Evolutionary conservation across 2,797 vertebrate genomes (phyloP), one percentile per base, ranked within the genome.

Genomic region (Eulemur albifrons): DNA sequence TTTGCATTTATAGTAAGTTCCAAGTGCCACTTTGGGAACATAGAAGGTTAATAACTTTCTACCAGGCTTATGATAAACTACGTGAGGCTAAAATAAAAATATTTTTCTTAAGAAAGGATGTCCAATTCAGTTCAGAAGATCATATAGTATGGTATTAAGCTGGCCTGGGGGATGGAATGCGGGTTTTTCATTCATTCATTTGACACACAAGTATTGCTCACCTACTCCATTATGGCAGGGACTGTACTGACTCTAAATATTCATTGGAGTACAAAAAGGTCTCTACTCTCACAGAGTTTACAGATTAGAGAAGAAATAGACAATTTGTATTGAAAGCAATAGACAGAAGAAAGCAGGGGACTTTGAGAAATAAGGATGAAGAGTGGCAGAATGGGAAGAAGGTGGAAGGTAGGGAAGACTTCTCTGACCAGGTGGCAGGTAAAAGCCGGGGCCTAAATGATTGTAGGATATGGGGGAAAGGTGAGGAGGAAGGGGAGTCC

Each of bases 51-150:
- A 38, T 88, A 89, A 45, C 38, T 82, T 95, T 90, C 63, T 52
- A 85, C 30, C 40, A 79, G 14, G 40, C 79, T 65, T 92, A 30
- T 25, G 38, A 38, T 77, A 84, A 93, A 45, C 38, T 32, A 25
- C 43, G 32, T 87, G 61, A 92, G n/a, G 35, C 23, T 63, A 27
- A 92, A 92, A 88, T 93, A 77, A 83, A 94, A 92, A 38, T 80
- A 63, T 8, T n/a, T 45, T 90, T 77, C 32, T 7, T 43, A 48
- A 88, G 21, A 45, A 96, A 80, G 7, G 10, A 54, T 76, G 70
- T 77, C 65, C 65, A 40, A 40, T 73, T 77, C n/a, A 43, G 7
- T 67, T 40, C 32, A 88, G 30, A 76, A 77, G 59, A 57, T 93
- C 32, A 76, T 20, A 12, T 54, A 59, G 43, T 23, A 5, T 72